Conservation (phyloP, 2,888 invertebrate genomes). For the Rotaria sp. region DNA sequence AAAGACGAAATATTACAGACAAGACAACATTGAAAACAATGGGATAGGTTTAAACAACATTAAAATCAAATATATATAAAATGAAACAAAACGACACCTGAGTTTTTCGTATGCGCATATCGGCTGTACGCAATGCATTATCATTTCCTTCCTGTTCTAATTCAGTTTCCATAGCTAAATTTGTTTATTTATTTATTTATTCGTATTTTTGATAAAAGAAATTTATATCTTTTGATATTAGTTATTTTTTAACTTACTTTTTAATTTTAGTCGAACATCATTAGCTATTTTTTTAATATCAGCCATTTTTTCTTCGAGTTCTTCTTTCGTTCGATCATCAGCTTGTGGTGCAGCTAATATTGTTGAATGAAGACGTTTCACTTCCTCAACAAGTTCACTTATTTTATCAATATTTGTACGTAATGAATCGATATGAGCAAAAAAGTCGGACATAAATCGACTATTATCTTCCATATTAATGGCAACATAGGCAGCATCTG, state of each 20-base stretch:
- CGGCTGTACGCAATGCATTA: constrained; percentile 28
- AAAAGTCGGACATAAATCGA: constrained; percentile 29
- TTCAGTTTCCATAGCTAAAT: constrained; percentile 38
- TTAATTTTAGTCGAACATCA: constrained; percentile 97
- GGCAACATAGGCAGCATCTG: background rate
- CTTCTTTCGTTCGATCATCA: constrained; percentile 99
- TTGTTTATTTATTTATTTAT: background rate
- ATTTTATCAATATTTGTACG: constrained; percentile 99
- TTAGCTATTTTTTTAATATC: constrained; percentile 99
- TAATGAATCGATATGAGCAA: constrained; percentile 80
- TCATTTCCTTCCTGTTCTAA: constrained; percentile 37
- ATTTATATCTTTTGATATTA: too few relatives aligned
- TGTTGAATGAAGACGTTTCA: constrained; percentile 99
- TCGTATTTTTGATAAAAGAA: too few relatives aligned
- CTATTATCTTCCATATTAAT: constrained; percentile 26
- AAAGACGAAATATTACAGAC: background rate
- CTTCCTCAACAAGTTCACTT: constrained; percentile 96
- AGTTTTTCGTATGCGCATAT: constrained; percentile 40
- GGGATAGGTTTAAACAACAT: background rate
- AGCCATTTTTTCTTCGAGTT: constrained; percentile 98
- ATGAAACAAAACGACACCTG: constrained; percentile 27
- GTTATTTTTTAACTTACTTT: constrained; percentile 63
- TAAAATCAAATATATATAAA: background rate
- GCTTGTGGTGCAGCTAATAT: constrained; percentile 95
- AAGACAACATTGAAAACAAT: background rate